Evolutionary conservation across 37 sponge, comb jelly and placozoan genomes (phyloP).

Genomic region (Chondrilla cf. caribensis): DNA sequence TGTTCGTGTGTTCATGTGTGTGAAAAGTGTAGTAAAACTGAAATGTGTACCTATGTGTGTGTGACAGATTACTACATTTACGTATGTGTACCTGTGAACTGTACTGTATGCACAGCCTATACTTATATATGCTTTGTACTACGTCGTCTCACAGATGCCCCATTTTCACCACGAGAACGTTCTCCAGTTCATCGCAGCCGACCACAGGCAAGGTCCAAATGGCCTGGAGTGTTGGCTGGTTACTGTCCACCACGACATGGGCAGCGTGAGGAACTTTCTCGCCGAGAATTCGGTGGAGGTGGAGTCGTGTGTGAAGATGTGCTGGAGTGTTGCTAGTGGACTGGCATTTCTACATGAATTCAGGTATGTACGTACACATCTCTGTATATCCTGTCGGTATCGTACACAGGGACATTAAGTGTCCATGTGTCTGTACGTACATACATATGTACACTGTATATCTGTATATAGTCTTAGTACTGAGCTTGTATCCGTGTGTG

Average conservation of each 20-base stretch:
- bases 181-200: slow-evolving; percentile 39
- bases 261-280: slow-evolving; percentile 51
- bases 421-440: too few relatives aligned
- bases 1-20: too few relatives aligned
- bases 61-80: background rate
- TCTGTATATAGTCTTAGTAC: too few relatives aligned
- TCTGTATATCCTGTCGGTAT: too few relatives aligned
- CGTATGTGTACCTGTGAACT: background rate
- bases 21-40: too few relatives aligned
- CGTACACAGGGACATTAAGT: too few relatives aligned
- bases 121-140: background rate
- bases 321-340: slow-evolving; percentile 46
- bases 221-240: slow-evolving; percentile 42
- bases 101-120: background rate
- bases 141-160: slow-evolving; percentile 7
- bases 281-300: slow-evolving; percentile 8
- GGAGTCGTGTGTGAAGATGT: slow-evolving; percentile 6
- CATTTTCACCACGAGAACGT: slow-evolving; percentile 32
- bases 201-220: background rate
- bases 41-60: too few relatives aligned
- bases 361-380: background rate
- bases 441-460: too few relatives aligned
- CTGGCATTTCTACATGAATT: slow-evolving; percentile 68
- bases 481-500: too few relatives aligned
- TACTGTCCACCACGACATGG: slow-evolving; percentile 48